Evolutionary conservation across 2,888 invertebrate genomes (phyloP).

Genomic region (Pristionchus exspectatus): DNA sequence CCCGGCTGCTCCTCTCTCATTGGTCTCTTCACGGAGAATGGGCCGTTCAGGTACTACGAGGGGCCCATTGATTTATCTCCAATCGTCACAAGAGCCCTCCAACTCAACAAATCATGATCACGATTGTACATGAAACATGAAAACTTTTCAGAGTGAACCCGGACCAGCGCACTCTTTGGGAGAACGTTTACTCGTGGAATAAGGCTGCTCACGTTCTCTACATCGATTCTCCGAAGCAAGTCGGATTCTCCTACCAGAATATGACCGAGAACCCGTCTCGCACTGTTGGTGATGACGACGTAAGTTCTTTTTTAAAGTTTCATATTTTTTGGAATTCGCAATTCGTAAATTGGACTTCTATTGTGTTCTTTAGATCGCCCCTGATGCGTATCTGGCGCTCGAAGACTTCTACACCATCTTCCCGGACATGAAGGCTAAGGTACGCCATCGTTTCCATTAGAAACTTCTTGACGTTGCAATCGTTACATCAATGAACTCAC

Average conservation of each 20-base stretch:
- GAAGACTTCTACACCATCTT: conserved; percentile 81
- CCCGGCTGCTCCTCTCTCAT: conserved; percentile 68
- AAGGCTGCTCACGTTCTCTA: conserved; percentile 81
- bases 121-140: neutral
- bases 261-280: neutral
- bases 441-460: neutral
- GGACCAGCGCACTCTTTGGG: conserved; percentile 74
- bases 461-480: neutral
- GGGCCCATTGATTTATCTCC: too few species aligned
- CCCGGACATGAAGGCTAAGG: conserved; percentile 77
- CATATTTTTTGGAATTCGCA: neutral
- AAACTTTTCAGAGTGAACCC: conserved; percentile 65
- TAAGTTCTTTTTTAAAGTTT: conserved; percentile 2
- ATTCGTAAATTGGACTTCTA: neutral
- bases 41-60: conserved; percentile 76
- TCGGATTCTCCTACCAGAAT: conserved; percentile 80
- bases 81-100: too few species aligned
- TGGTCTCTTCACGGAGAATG: conserved; percentile 74
- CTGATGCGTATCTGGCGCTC: conserved; percentile 80
- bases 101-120: neutral
- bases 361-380: conserved; percentile 76
- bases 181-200: conserved; percentile 68
- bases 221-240: conserved; percentile 82
- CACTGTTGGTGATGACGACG: neutral
- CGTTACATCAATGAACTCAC: neutral